phyloP scores from a whole-genome alignment of 2,888 invertebrate species.

The Leptodirus hochenwartii region DNA sequence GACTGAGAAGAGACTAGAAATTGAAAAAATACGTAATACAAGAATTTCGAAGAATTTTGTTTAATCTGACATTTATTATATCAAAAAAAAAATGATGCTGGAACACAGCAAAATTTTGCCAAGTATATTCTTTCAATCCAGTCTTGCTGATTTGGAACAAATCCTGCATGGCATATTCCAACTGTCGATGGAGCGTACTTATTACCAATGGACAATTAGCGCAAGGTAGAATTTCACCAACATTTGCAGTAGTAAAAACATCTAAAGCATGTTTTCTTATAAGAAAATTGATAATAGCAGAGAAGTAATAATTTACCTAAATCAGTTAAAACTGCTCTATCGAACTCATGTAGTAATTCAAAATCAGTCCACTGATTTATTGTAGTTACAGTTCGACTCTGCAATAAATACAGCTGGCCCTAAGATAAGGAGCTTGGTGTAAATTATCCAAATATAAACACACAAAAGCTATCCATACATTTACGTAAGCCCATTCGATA shows the following conservation, averaged over 20 bases:
- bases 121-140: too few relatives aligned
- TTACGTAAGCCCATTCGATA: slow-evolving; percentile 60
- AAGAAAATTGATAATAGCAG: not conserved
- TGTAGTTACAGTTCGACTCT: slow-evolving; percentile 63
- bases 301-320: slow-evolving; percentile 16
- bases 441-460: too few relatives aligned
- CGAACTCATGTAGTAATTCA: slow-evolving; percentile 63
- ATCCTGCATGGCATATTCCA: too few relatives aligned
- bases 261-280: slow-evolving; percentile 5
- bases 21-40: too few relatives aligned
- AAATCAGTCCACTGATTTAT: slow-evolving; percentile 56
- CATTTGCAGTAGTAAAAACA: slow-evolving; percentile 49
- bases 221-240: slow-evolving; percentile 51
- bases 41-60: too few relatives aligned
- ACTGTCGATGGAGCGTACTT: too few relatives aligned
- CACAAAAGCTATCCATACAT: slow-evolving; percentile 27
- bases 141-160: too few relatives aligned
- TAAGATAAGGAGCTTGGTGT: slow-evolving; percentile 15
- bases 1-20: too few relatives aligned
- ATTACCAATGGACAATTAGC: too few relatives aligned
- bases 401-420: slow-evolving; percentile 44
- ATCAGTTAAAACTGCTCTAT: slow-evolving; percentile 43
- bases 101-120: too few relatives aligned
- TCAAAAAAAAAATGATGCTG: too few relatives aligned
- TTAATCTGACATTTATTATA: too few relatives aligned